A percentile compares a stretch with the other conserved stretches of the same genome.
Evolutionary conservation across 2,888 invertebrate species (phyloP).

Genomic region (Melanchra persicariae): DNA sequence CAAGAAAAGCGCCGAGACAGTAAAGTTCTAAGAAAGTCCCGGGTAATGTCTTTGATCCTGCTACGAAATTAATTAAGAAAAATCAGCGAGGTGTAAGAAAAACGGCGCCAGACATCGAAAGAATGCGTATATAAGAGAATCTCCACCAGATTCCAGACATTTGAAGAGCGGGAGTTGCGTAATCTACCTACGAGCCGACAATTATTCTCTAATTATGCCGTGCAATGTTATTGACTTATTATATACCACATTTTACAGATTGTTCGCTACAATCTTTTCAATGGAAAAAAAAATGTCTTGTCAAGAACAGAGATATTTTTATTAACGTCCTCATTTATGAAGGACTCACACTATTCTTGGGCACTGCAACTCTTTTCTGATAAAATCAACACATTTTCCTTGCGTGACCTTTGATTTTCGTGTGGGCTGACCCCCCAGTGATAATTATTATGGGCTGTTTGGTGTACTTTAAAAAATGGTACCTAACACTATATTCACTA

Average conservation of each 20-base stretch:
- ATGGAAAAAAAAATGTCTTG: neutral
- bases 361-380: neutral
- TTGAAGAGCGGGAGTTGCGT: conserved; percentile 8
- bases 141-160: conserved; percentile 16
- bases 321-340: neutral
- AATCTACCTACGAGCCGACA: conserved; percentile 18
- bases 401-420: too few species aligned
- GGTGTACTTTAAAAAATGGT: neutral
- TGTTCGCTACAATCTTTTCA: neutral
- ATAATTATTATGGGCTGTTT: too few species aligned
- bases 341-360: neutral
- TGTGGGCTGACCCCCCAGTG: too few species aligned
- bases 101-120: neutral
- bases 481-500: neutral
- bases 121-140: conserved; percentile 9
- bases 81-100: neutral
- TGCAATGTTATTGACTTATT: conserved; percentile 21
- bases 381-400: neutral
- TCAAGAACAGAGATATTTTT: neutral
- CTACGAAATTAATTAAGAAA: neutral
- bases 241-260: conserved; percentile 32
- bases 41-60: too few species aligned
- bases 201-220: conserved; percentile 15
- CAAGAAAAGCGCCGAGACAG: too few species aligned
- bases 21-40: neutral